Conservation (phyloP, 2,888 invertebrate genomes). For the Aphodius granarius region DNA sequence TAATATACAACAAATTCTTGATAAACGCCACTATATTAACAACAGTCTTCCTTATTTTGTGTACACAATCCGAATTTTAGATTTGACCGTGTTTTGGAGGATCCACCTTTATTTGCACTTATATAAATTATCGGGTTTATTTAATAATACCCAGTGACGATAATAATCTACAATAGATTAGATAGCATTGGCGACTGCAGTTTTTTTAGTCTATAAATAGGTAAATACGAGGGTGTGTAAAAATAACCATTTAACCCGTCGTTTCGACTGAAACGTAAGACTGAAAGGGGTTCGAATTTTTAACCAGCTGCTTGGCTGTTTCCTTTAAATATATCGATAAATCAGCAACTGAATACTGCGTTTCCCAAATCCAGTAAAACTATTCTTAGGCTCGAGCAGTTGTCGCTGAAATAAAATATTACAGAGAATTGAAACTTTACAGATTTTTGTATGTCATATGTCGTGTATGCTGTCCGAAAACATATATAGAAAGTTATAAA, state of each 20-base stretch:
- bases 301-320: not conserved
- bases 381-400: not conserved
- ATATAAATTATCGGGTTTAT: not conserved
- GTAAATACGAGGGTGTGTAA: not conserved
- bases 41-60: not conserved
- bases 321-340: conserved; percentile 28
- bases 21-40: not conserved
- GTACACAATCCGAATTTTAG: not conserved
- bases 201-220: not conserved
- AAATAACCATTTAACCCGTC: not conserved
- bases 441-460: not conserved
- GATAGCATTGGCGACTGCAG: not conserved
- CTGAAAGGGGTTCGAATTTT: not conserved
- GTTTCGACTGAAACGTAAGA: not conserved
- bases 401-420: not conserved
- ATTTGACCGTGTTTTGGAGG: not conserved
- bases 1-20: not conserved
- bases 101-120: not conserved
- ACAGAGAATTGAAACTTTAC: not conserved
- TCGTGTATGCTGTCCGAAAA: not conserved
- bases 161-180: not conserved
- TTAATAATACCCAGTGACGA: not conserved
- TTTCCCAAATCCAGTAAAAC: conserved; percentile 23
- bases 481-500: not conserved
- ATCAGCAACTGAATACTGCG: conserved; percentile 35